Evolutionary conservation across 2,797 vertebrate genomes (phyloP).

Genomic region (Sandelia bainsii): DNA sequence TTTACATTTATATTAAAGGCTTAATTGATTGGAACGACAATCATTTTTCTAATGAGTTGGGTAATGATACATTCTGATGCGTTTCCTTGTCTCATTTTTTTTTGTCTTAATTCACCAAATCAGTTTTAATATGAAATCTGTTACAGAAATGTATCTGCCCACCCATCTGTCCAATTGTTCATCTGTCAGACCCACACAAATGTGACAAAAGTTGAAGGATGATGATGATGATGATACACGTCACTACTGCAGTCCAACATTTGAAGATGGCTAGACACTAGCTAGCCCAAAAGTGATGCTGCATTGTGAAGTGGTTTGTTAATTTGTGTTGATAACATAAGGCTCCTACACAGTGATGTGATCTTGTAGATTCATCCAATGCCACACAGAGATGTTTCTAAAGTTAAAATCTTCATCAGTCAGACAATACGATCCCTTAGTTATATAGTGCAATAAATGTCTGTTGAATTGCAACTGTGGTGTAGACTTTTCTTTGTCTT

Average conservation of each 20-base stretch:
- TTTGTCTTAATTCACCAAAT: slow-evolving; percentile 52
- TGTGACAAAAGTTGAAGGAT: no score
- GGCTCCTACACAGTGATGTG: no score
- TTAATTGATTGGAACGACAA: slow-evolving; percentile 74
- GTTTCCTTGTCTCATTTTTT: slow-evolving; percentile 52
- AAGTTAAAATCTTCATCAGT: no score
- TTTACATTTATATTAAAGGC: slow-evolving; percentile 81
- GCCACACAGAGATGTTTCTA: no score
- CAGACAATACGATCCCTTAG: no score
- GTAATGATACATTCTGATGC: slow-evolving; percentile 64
- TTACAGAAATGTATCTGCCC: slow-evolving; percentile 39
- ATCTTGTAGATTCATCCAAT: no score
- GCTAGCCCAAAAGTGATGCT: neutral
- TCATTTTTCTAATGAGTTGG: slow-evolving; percentile 65
- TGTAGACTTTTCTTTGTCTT: no score
- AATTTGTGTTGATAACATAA: neutral
- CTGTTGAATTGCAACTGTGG: no score
- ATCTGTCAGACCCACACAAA: neutral
- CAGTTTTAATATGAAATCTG: slow-evolving; percentile 41
- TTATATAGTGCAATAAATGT: no score
- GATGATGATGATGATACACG: slow-evolving; percentile 19
- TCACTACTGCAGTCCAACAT: slow-evolving; percentile 3
- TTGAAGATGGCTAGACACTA: no score
- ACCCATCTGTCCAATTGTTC: slow-evolving; percentile 52
- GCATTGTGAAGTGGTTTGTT: neutral